Conservation (phyloP, 2,113 vertebrate genomes). For the Zootoca vivipara region DNA sequence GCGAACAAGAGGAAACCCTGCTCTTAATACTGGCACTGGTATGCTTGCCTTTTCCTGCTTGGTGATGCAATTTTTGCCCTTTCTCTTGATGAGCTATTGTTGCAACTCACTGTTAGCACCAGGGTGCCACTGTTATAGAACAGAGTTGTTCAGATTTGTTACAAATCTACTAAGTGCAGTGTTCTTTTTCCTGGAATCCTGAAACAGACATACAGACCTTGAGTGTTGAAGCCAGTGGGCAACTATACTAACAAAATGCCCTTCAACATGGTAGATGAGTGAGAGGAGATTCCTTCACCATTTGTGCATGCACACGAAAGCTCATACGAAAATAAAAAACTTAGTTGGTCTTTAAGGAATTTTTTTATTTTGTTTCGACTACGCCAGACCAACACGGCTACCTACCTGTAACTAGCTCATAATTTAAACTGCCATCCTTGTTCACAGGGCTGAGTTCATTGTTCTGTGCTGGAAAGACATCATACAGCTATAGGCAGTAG, state of each 20-base stretch:
- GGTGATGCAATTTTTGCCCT: constrained; percentile 11
- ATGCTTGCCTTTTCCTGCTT: constrained; percentile 13
- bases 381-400: no score
- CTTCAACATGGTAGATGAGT: not conserved
- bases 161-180: not conserved
- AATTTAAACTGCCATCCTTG: not conserved
- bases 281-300: not conserved
- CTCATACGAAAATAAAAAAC: no score
- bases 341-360: no score
- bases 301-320: no score
- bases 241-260: not conserved
- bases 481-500: not conserved
- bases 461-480: not conserved
- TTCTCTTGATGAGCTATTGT: not conserved
- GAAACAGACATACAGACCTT: not conserved
- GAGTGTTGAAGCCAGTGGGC: not conserved
- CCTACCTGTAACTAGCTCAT: no score
- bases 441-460: not conserved
- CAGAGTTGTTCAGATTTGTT: rapidly evolving
- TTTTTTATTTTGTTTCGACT: no score
- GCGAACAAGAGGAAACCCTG: not conserved
- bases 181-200: constrained; percentile 12
- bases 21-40: not conserved
- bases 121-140: not conserved
- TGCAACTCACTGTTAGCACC: not conserved